A percentile compares a stretch with the other conserved stretches of the same genome.
These are phyloP conservation scores for Silurus asotus DNA, from an alignment of 2,113 vertebrate genomes.

Conservation along the genomic window DNA sequence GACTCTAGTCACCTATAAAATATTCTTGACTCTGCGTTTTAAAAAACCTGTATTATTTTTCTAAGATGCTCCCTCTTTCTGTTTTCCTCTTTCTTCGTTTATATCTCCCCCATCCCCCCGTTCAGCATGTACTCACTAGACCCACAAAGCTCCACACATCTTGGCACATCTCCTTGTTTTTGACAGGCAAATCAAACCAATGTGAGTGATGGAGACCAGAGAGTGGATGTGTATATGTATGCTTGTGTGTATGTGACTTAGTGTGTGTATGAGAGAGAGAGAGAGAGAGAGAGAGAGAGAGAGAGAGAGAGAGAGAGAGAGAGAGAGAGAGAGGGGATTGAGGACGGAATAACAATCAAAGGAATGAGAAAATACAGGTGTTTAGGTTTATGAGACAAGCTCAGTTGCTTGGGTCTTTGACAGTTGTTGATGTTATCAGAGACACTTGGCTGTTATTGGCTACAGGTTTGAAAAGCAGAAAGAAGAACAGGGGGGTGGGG, in stretches of 20 bases:
- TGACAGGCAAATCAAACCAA: conserved; percentile 87
- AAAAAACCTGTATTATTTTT: conserved; percentile 67
- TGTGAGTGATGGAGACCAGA: conserved; percentile 83
- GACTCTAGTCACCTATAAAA: conserved; percentile 56
- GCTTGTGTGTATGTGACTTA: background rate
- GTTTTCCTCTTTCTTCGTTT: conserved; percentile 76
- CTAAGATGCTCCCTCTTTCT: conserved; percentile 63
- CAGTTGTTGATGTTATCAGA: conserved; percentile 92
- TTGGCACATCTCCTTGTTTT: conserved; percentile 79
- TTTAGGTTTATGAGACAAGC: conserved; percentile 91
- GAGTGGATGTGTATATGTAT: conserved; percentile 25
- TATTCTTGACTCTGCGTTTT: conserved; percentile 72
- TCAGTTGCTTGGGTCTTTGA: conserved; percentile 84
- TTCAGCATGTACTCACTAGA: conserved; percentile 27
- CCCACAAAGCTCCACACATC: conserved; percentile 73
- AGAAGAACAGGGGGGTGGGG: conserved; percentile 38
- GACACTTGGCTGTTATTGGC: conserved; percentile 83
- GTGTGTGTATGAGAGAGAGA: background rate
- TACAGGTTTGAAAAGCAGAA: conserved; percentile 69
- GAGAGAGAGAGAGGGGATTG: conserved; percentile 56
- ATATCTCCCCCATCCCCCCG: conserved; percentile 79
- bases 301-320: background rate
- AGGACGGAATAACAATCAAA: conserved; percentile 83
- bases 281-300: conserved; percentile 6
- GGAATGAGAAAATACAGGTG: conserved; percentile 95